Conservation (phyloP, 2,113 vertebrate species). For the Xerus inauris region DNA sequence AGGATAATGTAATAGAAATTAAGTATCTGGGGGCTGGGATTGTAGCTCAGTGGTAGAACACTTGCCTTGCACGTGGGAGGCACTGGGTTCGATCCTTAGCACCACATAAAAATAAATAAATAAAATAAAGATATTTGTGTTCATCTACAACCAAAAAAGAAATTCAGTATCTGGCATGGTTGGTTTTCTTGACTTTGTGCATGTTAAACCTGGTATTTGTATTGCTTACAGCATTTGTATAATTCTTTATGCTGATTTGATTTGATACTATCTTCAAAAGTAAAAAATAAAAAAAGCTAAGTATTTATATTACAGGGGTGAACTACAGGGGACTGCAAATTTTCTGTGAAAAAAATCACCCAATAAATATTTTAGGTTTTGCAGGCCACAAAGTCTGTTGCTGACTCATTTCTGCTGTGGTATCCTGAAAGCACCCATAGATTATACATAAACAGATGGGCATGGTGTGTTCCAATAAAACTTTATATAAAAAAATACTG, state of each 20-base stretch:
- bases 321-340: not conserved
- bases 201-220: conserved; percentile 92
- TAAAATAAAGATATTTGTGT: no score
- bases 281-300: not conserved
- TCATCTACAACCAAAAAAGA: no score
- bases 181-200: conserved; percentile 89
- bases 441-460: not conserved
- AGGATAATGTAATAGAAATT: conserved; percentile 90
- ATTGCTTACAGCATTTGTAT: conserved; percentile 86
- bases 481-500: conserved; percentile 35
- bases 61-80: no score
- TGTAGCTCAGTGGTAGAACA: no score
- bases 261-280: no score
- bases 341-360: not conserved
- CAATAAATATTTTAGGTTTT: conserved; percentile 32
- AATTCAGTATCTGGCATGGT: conserved; percentile 92
- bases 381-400: not conserved
- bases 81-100: no score
- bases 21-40: conserved; percentile 90
- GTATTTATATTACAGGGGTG: not conserved
- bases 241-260: not conserved
- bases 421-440: not conserved
- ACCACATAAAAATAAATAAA: no score
- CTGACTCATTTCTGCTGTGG: not conserved
- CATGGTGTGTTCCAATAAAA: not conserved